A percentile compares a stretch with the other conserved stretches of the same genome.
phyloP scores from a whole-genome alignment of 2,113 vertebrate species.

The Pipa parva region DNA sequence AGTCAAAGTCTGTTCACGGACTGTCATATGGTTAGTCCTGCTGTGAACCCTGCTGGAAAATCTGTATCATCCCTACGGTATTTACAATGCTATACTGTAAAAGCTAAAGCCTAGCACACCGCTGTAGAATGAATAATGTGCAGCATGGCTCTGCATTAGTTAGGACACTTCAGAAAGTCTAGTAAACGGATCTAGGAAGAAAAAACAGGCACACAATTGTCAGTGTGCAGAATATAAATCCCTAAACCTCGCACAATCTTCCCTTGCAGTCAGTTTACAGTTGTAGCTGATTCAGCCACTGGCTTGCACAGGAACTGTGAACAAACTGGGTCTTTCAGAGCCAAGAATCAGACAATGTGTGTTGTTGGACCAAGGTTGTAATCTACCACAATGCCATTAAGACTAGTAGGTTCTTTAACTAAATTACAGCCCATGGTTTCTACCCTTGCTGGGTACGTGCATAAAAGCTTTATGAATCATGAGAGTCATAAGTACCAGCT shows the following conservation, averaged over 20 bases:
- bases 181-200: neutral
- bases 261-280: neutral
- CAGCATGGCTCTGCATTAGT: fast-evolving
- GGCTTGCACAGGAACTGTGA: neutral
- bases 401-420: slow-evolving; percentile 1
- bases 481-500: slow-evolving; percentile 18
- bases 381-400: slow-evolving; percentile 18
- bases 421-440: slow-evolving; percentile 11
- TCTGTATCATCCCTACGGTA: too few relatives aligned
- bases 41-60: too few relatives aligned
- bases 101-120: too few relatives aligned
- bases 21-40: too few relatives aligned
- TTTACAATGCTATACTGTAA: too few relatives aligned
- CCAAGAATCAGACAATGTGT: slow-evolving; percentile 19
- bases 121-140: too few relatives aligned
- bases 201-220: too few relatives aligned
- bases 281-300: neutral
- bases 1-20: too few relatives aligned
- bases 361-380: neutral
- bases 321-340: slow-evolving; percentile 10
- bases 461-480: slow-evolving; percentile 38
- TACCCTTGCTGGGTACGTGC: slow-evolving; percentile 4
- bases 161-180: neutral
- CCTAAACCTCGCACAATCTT: neutral
- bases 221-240: neutral